These are phyloP conservation scores for Aramus guarauna DNA, from an alignment of 2,113 vertebrate species.

Conservation along the genomic window DNA sequence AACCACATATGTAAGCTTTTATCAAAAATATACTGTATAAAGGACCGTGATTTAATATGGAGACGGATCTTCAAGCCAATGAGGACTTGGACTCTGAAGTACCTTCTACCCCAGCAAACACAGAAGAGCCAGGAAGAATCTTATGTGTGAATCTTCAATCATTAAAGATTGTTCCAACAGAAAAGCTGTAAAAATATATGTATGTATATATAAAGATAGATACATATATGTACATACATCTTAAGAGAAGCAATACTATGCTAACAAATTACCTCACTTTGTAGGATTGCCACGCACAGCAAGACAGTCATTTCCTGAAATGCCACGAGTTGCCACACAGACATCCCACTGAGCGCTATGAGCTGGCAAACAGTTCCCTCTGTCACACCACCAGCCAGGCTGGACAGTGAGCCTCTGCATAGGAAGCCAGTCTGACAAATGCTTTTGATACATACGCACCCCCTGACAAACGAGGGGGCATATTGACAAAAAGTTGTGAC, in stretches of 20 bases:
- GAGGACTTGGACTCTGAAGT: neutral
- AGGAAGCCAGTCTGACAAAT: neutral
- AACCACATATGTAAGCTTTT: neutral
- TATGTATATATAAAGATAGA: neutral
- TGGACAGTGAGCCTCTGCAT: accelerated
- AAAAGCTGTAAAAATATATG: neutral
- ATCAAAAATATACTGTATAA: neutral
- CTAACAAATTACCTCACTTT: neutral
- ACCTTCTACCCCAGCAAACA: neutral
- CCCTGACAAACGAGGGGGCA: accelerated
- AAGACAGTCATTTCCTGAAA: neutral
- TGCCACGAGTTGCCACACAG: accelerated
- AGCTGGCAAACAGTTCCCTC: neutral
- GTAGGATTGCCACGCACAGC: neutral
- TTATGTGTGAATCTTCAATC: neutral
- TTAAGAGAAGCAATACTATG: neutral
- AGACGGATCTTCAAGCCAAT: neutral
- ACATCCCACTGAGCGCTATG: neutral
- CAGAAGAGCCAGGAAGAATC: neutral
- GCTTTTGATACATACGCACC: neutral
- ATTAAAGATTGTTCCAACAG: neutral
- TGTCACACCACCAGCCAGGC: accelerated
- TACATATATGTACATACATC: no score
- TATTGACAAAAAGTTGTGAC: neutral
- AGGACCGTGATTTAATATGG: neutral